Evolutionary conservation across 2,797 vertebrate genomes (phyloP).

Genomic region (Danio albolineatus): DNA sequence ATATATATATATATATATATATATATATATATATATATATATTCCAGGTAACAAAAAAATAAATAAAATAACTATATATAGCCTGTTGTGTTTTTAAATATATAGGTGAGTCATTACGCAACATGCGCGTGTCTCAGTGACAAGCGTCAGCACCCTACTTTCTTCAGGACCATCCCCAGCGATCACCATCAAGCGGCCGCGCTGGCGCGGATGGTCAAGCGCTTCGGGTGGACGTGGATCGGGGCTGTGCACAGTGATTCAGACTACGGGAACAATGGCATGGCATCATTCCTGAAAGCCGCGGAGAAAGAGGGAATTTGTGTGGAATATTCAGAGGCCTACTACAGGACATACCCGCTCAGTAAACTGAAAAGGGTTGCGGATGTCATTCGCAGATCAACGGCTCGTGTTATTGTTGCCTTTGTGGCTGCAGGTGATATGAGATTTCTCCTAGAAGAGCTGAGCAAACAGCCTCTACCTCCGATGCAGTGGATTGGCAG

Average conservation of each 20-base stretch:
- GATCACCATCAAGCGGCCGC: constrained; percentile 75
- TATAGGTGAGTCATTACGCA: constrained; percentile 45
- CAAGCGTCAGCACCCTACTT: constrained; percentile 46
- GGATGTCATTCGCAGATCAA: constrained; percentile 61
- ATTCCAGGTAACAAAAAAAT: no score
- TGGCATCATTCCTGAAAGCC: constrained; percentile 54
- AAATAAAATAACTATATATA: no score
- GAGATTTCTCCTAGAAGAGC: constrained; percentile 67
- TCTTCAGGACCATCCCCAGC: constrained; percentile 69
- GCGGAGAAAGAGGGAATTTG: constrained; percentile 52
- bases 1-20: no score
- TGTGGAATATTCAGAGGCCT: constrained; percentile 62
- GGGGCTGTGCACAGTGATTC: constrained; percentile 11
- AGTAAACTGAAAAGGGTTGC: constrained; percentile 69
- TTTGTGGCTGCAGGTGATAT: constrained; percentile 70
- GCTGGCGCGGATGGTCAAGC: constrained; percentile 68
- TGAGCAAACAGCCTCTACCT: constrained; percentile 59
- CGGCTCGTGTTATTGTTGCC: constrained; percentile 70
- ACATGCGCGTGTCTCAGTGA: constrained; percentile 56
- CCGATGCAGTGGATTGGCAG: constrained; percentile 74
- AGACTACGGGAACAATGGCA: constrained; percentile 73
- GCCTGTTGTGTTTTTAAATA: no score
- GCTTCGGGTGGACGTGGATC: constrained; percentile 71
- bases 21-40: no score
- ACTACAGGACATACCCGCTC: constrained; percentile 59